A percentile compares a stretch with the other conserved stretches of the same genome.
Conservation (phyloP, 1,140 invertebrate species). For the Harpegnathos saltator region DNA sequence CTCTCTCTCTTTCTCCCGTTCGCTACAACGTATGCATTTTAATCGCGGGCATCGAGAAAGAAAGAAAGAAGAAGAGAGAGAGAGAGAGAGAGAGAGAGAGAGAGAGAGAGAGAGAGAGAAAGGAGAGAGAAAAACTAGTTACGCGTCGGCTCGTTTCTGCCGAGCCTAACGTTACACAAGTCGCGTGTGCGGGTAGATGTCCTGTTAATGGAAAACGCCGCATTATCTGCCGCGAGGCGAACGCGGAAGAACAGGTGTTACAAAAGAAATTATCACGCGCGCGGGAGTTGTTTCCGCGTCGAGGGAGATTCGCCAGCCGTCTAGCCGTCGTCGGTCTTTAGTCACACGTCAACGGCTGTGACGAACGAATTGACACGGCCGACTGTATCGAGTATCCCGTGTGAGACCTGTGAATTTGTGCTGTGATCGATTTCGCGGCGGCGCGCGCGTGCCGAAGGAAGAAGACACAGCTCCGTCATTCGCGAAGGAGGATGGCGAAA, state of each 20-base stretch:
- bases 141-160: conserved; percentile 56
- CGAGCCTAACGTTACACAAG: conserved; percentile 60
- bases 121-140: conserved; percentile 31
- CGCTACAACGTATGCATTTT: conserved; percentile 26
- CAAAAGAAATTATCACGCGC: conserved; percentile 63
- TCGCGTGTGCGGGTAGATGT: conserved; percentile 65
- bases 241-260: conserved; percentile 73
- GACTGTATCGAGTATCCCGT: background rate
- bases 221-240: conserved; percentile 60
- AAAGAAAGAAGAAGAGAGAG: background rate
- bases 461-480: too few relatives aligned
- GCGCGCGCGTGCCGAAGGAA: too few relatives aligned
- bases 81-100: too few relatives aligned
- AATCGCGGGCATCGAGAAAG: background rate
- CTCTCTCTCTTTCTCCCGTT: conserved; percentile 6
- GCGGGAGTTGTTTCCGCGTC: conserved; percentile 46
- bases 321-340: conserved; percentile 1
- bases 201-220: conserved; percentile 70
- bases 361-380: conserved; percentile 28
- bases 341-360: conserved; percentile 23
- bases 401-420: too few relatives aligned
- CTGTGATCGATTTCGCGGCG: background rate
- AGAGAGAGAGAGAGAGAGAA: background rate
- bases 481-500: too few relatives aligned
- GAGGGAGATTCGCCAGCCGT: conserved; percentile 3